Evolutionary conservation across 2,888 invertebrate genomes (phyloP).

Genomic region (Coelogynopora nodosa): DNA sequence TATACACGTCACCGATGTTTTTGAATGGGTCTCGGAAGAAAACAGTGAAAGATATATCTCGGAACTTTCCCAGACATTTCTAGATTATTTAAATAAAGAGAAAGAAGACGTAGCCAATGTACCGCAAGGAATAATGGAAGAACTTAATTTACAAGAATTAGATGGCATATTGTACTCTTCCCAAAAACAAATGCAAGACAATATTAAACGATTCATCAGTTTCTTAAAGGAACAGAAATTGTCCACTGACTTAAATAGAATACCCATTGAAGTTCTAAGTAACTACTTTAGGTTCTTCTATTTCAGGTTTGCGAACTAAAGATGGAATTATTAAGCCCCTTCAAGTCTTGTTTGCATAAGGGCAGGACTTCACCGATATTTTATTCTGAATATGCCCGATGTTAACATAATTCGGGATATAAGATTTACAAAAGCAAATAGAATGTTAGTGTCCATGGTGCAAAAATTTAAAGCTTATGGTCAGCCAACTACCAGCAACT

Average conservation of each 20-base stretch:
- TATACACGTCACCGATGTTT: not conserved
- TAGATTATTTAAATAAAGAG: not conserved
- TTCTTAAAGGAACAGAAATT: not conserved
- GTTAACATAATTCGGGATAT: conserved; percentile 25
- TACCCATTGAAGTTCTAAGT: not conserved
- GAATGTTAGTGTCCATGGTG: conserved; percentile 1
- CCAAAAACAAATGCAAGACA: not conserved
- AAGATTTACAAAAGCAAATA: conserved; percentile 26
- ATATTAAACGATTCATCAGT: not conserved
- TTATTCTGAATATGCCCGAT: not conserved
- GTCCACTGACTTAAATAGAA: not conserved
- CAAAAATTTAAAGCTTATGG: conserved; percentile 2
- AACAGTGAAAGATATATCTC: not conserved
- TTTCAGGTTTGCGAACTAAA: not conserved
- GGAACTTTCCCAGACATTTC: not conserved
- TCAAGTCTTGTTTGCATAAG: not conserved
- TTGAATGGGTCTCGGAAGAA: not conserved
- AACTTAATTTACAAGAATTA: not conserved
- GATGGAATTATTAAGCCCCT: not conserved
- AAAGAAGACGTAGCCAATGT: not conserved
- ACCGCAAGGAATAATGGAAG: not conserved
- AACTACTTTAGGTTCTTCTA: not conserved
- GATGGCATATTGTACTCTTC: not conserved
- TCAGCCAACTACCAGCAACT: not conserved
- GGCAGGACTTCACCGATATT: conserved; percentile 18